Conservation (phyloP, 2,797 vertebrate genomes). For the Mareca strepera region DNA sequence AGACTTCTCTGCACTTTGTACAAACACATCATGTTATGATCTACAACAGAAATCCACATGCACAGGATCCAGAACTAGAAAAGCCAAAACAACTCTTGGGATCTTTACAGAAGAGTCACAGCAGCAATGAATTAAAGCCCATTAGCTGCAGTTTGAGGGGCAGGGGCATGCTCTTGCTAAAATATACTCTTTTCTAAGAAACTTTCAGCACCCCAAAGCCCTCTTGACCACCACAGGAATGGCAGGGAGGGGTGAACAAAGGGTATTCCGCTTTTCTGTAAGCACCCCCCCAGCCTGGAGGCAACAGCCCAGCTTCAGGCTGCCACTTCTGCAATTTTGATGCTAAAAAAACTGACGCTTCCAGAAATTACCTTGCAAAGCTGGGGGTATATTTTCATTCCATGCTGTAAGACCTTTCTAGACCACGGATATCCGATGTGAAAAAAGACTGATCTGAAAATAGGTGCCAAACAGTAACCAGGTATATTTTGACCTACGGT, state of each 20-base stretch:
- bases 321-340: background rate
- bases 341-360: background rate
- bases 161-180: background rate
- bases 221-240: background rate
- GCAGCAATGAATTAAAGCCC: background rate
- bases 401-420: background rate
- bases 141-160: background rate
- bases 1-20: background rate
- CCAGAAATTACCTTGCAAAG: background rate
- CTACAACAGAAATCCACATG: background rate
- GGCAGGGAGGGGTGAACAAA: background rate
- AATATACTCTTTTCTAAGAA: background rate
- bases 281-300: background rate
- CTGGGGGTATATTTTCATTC: background rate
- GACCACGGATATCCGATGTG: background rate
- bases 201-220: background rate
- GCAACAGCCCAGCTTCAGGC: background rate
- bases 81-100: background rate
- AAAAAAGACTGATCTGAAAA: background rate
- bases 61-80: background rate
- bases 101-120: background rate
- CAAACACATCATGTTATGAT: fast-evolving
- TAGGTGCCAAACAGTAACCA: background rate
- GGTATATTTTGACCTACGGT: background rate
- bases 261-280: background rate